Percentiles rank a stretch among this genome's conserved stretches.
Conservation (phyloP, 2,888 invertebrate species). For the Xanthorhoe designata region DNA sequence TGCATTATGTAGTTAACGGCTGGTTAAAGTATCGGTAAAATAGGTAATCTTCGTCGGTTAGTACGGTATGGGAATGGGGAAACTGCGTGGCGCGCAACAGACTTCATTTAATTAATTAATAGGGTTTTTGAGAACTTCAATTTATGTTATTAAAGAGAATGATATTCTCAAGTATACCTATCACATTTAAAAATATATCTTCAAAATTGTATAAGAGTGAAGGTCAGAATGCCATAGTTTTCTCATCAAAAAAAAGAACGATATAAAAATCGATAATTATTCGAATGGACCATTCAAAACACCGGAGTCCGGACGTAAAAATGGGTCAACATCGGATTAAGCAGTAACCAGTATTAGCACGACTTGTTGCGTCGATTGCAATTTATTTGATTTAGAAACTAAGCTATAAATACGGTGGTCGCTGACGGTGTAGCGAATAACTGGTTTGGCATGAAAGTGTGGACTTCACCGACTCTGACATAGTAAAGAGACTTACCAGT, state of each 20-base stretch:
- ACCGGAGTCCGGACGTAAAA: constrained; percentile 29
- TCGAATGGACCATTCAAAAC: constrained; percentile 9
- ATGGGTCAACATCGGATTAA: constrained; percentile 31
- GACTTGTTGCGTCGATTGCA: constrained; percentile 44
- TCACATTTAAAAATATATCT: background rate
- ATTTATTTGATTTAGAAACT: constrained; percentile 60
- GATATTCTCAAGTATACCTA: too few species aligned
- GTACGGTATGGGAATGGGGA: constrained; percentile 22
- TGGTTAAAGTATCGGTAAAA: constrained; percentile 1
- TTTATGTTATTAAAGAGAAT: too few species aligned
- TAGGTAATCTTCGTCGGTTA: background rate
- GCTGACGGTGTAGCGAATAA: constrained; percentile 50
- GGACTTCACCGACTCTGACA: constrained; percentile 45
- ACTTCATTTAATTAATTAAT: constrained; percentile 38
- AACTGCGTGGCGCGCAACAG: constrained; percentile 37
- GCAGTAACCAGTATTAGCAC: constrained; percentile 26
- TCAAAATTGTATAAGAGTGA: background rate
- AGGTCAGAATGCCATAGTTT: background rate
- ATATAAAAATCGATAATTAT: background rate
- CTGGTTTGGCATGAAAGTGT: constrained; percentile 64
- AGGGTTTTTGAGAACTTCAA: constrained; percentile 37
- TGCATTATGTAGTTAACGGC: background rate
- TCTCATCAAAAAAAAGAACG: background rate
- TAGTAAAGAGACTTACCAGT: constrained; percentile 20
- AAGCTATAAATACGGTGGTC: constrained; percentile 45